Evolutionary conservation across 2,113 vertebrate genomes (phyloP).

Genomic region (Pseudorasbora parva): DNA sequence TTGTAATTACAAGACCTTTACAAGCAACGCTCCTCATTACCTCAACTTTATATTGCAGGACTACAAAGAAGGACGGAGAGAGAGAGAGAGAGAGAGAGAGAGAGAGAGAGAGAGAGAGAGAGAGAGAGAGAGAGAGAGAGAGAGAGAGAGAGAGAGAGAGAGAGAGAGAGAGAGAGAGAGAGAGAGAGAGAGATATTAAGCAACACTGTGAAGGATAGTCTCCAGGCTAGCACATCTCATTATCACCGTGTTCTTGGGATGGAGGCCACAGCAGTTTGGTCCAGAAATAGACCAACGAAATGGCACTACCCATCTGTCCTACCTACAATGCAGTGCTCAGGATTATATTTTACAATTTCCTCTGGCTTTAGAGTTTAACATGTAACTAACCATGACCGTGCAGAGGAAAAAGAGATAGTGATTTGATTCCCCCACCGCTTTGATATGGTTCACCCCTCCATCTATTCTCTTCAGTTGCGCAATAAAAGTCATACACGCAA

Average conservation of each 20-base stretch:
- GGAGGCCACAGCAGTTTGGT: slow-evolving; percentile 41
- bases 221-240: slow-evolving; percentile 44
- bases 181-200: not conserved
- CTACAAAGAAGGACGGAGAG: not conserved
- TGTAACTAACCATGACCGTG: slow-evolving; percentile 33
- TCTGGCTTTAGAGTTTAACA: slow-evolving; percentile 41
- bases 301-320: slow-evolving; percentile 57
- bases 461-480: not conserved
- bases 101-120: no score
- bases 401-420: slow-evolving; percentile 5
- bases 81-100: no score
- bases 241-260: slow-evolving; percentile 52
- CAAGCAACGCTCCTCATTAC: not conserved
- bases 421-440: slow-evolving; percentile 26
- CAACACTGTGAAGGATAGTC: slow-evolving; percentile 26
- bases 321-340: slow-evolving; percentile 47
- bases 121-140: no score
- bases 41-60: slow-evolving; percentile 4
- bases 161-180: no score
- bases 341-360: slow-evolving; percentile 52
- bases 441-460: not conserved
- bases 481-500: slow-evolving; percentile 8
- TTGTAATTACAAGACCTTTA: slow-evolving; percentile 6
- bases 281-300: slow-evolving; percentile 54
- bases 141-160: no score